Evolutionary conservation across 2,113 vertebrate species (phyloP), one percentile per base, ranked within the genome.

Genomic region (Gymnocephalus cernua): DNA sequence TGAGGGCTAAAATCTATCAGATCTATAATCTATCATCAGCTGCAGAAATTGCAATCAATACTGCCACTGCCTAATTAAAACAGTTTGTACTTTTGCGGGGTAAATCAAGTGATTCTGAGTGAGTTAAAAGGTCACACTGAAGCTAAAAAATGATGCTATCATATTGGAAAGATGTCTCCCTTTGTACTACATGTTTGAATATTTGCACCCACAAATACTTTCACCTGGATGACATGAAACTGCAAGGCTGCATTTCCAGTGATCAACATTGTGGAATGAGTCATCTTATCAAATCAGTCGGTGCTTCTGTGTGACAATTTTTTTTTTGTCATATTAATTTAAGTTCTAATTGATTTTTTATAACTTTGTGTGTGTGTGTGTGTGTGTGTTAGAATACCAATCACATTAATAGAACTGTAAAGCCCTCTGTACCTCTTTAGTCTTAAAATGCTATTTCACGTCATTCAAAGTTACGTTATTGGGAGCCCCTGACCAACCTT

Each of bases 11-110:
- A 91, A 88, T 85, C 84, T 9, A 82, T 80, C 63, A 32, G 9
- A 62, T 83, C 82, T 51, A 72, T 85, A 84, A 83, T 86, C 58
- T 64, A 74, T 89, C 87, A 90, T 89, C 57, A 63, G 69, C 59
- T 74, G 74, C 47, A 59, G 61, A 81, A 74, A 86, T 84, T 72
- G 15, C 23, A 6, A 81, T 89, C 88, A 19, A 87, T 90, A 69
- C 21, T 1, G 41, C 58, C 12, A 8, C 58, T 59, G 87, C 38
- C 64, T 77, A 38, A 81, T 86, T 79, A 77, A 62, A 88, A 58
- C 6, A 38, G 35, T 50, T 50, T 35, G 57, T 65, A 44, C 29
- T 45, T 74, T 75, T 62, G 41, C 21, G n/a, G 10, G 45, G 12
- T 45, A 35, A 64, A 63, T 65, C 23, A 74, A 65, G 51, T 68